Evolutionary conservation across 2,888 invertebrate genomes (phyloP).

Genomic region (Rhodophaea formosa): DNA sequence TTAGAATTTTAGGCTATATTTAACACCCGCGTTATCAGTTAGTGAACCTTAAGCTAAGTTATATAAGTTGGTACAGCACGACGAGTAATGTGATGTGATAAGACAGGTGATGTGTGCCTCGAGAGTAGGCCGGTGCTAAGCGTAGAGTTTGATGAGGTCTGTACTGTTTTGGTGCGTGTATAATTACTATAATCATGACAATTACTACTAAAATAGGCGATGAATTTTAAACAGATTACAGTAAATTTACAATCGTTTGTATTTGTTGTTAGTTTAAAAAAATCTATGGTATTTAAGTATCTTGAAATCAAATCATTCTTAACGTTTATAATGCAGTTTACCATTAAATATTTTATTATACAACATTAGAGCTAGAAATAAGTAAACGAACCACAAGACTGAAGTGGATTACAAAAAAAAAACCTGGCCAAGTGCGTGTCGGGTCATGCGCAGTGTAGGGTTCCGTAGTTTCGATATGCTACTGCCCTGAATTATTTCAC

Average conservation of each 20-base stretch:
- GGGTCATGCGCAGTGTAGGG: too few species aligned
- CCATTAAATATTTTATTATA: not conserved
- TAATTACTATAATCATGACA: not conserved
- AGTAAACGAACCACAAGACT: not conserved
- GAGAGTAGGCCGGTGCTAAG: slow-evolving; percentile 1
- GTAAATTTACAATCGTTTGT: not conserved
- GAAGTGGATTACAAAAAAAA: not conserved
- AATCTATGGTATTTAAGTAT: not conserved
- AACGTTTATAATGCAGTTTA: not conserved
- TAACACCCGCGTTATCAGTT: slow-evolving; percentile 7
- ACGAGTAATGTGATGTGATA: not conserved
- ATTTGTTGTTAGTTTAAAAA: not conserved
- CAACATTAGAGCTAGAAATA: too few species aligned
- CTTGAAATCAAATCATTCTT: not conserved
- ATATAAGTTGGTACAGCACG: not conserved
- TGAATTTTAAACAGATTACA: not conserved
- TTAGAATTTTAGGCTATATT: not conserved
- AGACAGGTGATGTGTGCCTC: not conserved
- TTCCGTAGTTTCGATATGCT: too few species aligned
- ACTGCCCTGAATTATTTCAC: too few species aligned
- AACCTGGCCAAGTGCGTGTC: too few species aligned
- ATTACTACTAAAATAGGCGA: not conserved
- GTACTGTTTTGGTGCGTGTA: not conserved
- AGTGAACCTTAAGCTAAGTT: not conserved
- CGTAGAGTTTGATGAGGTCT: not conserved